phyloP scores from a whole-genome alignment of 2,797 vertebrate species.

The Hozukius guyotensis region DNA sequence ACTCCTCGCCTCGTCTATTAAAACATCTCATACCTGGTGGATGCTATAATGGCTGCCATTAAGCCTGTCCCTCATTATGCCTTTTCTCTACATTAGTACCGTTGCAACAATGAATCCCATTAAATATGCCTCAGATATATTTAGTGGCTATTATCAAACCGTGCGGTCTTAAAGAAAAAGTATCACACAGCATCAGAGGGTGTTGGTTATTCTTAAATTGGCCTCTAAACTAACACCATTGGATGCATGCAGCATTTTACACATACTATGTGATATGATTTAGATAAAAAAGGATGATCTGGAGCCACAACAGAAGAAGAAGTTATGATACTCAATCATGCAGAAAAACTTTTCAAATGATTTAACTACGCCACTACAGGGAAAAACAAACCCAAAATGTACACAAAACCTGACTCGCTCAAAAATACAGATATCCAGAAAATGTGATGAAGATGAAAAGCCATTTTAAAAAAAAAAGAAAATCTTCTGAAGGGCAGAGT shows the following conservation, averaged over 20 bases:
- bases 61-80: not conserved
- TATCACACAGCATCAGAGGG: not conserved
- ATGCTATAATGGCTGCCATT: slow-evolving; percentile 28
- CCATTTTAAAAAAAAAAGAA: no score
- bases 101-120: not conserved
- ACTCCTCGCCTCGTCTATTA: slow-evolving; percentile 35
- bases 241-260: not conserved
- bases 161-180: not conserved
- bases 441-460: not conserved
- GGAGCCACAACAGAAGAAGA: not conserved
- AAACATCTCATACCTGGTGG: slow-evolving; percentile 14
- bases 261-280: not conserved
- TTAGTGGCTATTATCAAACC: not conserved
- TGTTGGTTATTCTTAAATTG: not conserved
- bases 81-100: not conserved
- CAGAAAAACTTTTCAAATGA: not conserved
- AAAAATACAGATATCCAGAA: not conserved
- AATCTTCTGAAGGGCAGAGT: not conserved
- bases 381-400: not conserved
- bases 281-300: not conserved
- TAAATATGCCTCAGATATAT: not conserved
- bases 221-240: not conserved
- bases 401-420: not conserved
- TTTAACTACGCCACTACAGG: not conserved
- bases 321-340: not conserved